phyloP scores from a whole-genome alignment of 2,797 vertebrate species.

The Smutsia gigantea region DNA sequence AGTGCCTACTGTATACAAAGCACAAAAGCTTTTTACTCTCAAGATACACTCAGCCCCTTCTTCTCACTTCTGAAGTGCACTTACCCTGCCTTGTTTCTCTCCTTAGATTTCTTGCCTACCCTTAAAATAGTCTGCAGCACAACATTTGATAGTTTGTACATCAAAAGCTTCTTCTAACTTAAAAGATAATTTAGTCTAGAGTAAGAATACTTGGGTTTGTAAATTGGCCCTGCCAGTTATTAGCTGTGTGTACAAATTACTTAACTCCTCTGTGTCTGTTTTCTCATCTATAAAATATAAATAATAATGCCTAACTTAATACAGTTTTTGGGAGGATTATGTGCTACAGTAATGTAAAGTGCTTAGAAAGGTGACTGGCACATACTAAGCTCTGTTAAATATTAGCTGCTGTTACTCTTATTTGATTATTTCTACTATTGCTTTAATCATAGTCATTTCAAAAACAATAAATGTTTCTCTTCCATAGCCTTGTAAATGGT shows the following conservation, averaged over 20 bases:
- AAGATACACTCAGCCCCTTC: neutral
- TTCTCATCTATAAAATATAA: neutral
- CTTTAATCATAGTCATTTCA: neutral
- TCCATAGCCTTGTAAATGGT: neutral
- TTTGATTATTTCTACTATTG: neutral
- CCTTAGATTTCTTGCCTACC: neutral
- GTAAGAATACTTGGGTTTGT: neutral
- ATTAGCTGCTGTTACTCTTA: neutral
- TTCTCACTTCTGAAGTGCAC: neutral
- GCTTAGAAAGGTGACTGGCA: neutral
- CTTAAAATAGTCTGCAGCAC: neutral
- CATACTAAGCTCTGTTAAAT: neutral
- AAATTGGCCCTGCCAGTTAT: neutral
- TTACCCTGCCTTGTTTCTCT: neutral
- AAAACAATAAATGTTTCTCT: neutral
- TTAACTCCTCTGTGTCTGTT: neutral
- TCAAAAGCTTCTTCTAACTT: neutral
- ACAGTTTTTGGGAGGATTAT: neutral
- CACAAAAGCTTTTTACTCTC: neutral
- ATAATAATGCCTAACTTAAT: neutral
- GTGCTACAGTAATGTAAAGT: neutral
- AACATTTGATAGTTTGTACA: neutral
- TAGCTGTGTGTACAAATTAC: neutral
- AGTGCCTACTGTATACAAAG: neutral
- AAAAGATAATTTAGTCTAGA: neutral